Percentiles rank a stretch among this genome's conserved stretches.
Conservation (phyloP, 1,140 invertebrate species). For the Luehdorfia chinensis region DNA sequence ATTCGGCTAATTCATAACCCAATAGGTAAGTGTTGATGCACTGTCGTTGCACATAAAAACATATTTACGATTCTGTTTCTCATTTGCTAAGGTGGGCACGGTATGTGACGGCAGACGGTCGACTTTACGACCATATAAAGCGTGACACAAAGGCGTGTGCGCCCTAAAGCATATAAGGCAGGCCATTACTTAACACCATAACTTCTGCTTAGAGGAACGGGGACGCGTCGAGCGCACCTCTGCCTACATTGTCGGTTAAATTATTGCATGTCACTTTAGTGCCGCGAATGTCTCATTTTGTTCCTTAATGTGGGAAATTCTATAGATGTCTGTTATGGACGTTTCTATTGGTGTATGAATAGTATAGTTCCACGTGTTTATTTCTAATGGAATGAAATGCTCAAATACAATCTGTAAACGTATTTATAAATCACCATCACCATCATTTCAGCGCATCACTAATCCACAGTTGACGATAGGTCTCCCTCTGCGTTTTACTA, state of each 20-base stretch:
- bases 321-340: neutral
- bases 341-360: neutral
- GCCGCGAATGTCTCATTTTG: slow-evolving; percentile 35
- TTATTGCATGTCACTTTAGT: slow-evolving; percentile 50
- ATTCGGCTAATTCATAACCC: no score
- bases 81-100: slow-evolving; percentile 28
- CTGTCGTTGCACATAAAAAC: slow-evolving; percentile 8
- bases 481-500: no score
- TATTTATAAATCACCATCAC: no score
- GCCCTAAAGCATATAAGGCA: slow-evolving; percentile 34
- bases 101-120: slow-evolving; percentile 22
- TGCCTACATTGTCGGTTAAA: slow-evolving; percentile 52
- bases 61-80: slow-evolving; percentile 31
- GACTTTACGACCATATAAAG: slow-evolving; percentile 40
- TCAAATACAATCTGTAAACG: no score
- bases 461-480: no score
- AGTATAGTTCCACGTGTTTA: no score
- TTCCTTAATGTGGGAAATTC: neutral
- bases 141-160: slow-evolving; percentile 26
- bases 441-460: no score
- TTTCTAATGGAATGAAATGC: no score
- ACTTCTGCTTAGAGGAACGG: slow-evolving; percentile 49
- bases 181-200: slow-evolving; percentile 57
- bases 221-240: slow-evolving; percentile 32
- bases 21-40: no score